Percentiles rank a stretch among this genome's conserved stretches.
Evolutionary conservation across 2,113 vertebrate genomes (phyloP).

Genomic region (Elanus axillaris): DNA sequence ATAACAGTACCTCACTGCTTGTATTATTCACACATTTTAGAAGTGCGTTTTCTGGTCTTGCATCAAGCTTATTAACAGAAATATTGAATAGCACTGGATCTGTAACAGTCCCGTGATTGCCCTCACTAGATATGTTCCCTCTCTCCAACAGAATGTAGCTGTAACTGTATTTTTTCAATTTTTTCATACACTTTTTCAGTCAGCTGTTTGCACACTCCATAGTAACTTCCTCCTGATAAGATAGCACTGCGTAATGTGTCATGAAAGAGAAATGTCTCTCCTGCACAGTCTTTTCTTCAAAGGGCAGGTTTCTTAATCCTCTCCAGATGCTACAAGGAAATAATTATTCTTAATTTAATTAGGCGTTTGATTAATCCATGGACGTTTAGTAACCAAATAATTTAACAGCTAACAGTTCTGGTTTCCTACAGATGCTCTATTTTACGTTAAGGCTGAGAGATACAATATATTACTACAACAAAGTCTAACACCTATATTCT

Average conservation of each 20-base stretch:
- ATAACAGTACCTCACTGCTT: background rate
- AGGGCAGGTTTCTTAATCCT: background rate
- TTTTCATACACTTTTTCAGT: background rate
- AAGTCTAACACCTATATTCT: background rate
- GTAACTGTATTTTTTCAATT: background rate
- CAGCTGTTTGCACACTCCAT: background rate
- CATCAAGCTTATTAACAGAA: background rate
- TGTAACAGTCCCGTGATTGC: background rate
- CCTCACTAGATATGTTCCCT: background rate
- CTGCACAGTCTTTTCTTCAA: background rate
- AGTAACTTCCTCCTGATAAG: background rate
- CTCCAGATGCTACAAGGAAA: background rate
- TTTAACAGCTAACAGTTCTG: background rate
- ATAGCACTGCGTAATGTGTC: background rate
- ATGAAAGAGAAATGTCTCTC: background rate
- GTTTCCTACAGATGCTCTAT: background rate
- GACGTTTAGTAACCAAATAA: background rate
- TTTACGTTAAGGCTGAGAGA: background rate
- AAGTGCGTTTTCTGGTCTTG: background rate
- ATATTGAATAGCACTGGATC: background rate
- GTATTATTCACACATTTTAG: background rate
- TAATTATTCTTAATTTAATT: constrained; percentile 9
- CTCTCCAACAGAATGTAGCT: background rate
- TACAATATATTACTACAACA: background rate
- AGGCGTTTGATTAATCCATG: background rate